Evolutionary conservation across 2,888 invertebrate genomes (phyloP).

Genomic region (Agrochola circellaris): DNA sequence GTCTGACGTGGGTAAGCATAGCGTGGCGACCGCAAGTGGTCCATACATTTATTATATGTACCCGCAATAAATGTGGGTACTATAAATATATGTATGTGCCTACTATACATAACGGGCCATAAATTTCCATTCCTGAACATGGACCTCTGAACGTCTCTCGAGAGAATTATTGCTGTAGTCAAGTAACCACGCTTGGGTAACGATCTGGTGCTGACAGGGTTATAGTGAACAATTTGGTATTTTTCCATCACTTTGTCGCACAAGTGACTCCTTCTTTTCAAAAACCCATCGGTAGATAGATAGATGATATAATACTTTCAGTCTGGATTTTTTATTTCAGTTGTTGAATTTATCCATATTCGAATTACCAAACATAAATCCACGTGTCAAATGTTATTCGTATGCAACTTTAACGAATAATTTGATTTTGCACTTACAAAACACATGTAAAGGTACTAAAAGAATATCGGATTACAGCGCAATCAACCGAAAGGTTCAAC

Average conservation of each 20-base stretch:
- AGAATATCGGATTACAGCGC: slow-evolving; percentile 43
- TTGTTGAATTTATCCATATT: not conserved
- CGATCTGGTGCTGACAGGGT: too few relatives aligned
- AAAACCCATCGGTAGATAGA: not conserved
- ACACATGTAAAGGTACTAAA: slow-evolving; percentile 26
- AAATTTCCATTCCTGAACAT: not conserved
- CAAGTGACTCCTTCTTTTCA: not conserved
- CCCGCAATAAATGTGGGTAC: not conserved
- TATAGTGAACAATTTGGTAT: not conserved
- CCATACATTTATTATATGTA: slow-evolving; percentile 8
- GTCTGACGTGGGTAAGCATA: slow-evolving; percentile 31
- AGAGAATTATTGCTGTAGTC: not conserved
- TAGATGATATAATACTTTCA: too few relatives aligned
- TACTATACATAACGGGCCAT: not conserved
- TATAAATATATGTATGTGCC: not conserved
- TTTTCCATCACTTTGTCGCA: not conserved
- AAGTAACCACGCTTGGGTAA: not conserved
- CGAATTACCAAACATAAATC: slow-evolving; percentile 4
- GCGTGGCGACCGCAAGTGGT: not conserved
- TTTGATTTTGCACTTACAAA: slow-evolving; percentile 18
- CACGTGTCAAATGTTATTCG: not conserved
- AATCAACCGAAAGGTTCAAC: slow-evolving; percentile 53
- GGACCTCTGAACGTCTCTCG: not conserved
- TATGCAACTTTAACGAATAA: slow-evolving; percentile 23
- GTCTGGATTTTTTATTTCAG: not conserved